These are phyloP conservation scores for Spondyliosoma cantharus DNA, from an alignment of 2,797 vertebrate genomes.

Conservation along the genomic window DNA sequence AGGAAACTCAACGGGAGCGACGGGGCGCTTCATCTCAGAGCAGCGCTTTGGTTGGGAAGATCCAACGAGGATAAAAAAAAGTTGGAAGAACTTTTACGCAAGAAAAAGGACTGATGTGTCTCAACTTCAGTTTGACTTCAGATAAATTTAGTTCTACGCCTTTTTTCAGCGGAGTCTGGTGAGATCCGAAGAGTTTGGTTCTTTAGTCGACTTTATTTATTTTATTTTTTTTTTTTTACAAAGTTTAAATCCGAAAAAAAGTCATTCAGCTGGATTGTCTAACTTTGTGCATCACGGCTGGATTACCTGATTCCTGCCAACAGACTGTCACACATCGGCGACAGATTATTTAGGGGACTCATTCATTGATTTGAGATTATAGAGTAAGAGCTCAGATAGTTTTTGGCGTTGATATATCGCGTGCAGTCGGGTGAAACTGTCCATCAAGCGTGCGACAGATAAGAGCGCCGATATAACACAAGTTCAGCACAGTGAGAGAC, in stretches of 20 bases:
- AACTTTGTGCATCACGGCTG: conserved; percentile 53
- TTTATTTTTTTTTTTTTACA: background rate
- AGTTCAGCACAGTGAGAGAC: conserved; percentile 41
- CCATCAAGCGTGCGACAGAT: conserved; percentile 60
- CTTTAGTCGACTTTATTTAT: conserved; percentile 21
- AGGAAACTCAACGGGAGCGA: conserved; percentile 62
- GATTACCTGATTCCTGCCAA: conserved; percentile 62
- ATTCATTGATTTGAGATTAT: conserved; percentile 13
- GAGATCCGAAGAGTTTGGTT: conserved; percentile 42
- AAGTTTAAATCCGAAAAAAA: conserved; percentile 9
- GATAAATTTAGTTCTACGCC: conserved; percentile 25
- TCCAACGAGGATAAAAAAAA: conserved; percentile 56
- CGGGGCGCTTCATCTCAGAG: conserved; percentile 30
- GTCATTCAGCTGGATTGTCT: conserved; percentile 47
- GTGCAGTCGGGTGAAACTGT: conserved; percentile 42
- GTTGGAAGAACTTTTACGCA: conserved; percentile 63
- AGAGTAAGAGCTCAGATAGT: conserved; percentile 28
- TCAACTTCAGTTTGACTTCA: conserved; percentile 33
- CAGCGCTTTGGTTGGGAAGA: conserved; percentile 23
- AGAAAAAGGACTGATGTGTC: conserved; percentile 48
- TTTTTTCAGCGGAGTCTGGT: conserved; percentile 34
- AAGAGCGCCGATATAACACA: conserved; percentile 35
- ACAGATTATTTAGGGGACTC: background rate
- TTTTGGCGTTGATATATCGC: conserved; percentile 19
- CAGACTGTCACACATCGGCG: conserved; percentile 15